phyloP scores from a whole-genome alignment of 2,113 vertebrate species.

The Ranitomeya imitator region DNA sequence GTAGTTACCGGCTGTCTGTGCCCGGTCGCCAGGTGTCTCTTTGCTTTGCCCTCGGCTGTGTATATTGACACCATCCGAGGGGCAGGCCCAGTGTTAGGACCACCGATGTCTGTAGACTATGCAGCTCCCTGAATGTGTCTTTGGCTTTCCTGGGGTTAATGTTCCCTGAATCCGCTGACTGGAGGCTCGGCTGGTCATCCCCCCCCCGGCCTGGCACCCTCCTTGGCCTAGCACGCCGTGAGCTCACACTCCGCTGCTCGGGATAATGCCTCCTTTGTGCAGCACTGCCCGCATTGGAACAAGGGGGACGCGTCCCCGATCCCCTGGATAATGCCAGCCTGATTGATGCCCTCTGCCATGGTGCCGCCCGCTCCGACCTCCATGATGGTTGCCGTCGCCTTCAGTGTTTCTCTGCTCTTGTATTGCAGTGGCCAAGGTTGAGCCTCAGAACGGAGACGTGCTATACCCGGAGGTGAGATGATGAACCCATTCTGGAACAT shows the following conservation, averaged over 20 bases:
- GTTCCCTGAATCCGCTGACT: neutral
- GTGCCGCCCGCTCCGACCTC: neutral
- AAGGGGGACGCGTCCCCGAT: neutral
- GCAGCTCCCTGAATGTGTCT: neutral
- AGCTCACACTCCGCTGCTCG: neutral
- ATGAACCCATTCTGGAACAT: slow-evolving; percentile 99
- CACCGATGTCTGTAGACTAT: neutral
- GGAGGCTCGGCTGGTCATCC: neutral
- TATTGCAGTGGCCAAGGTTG: slow-evolving; percentile 58
- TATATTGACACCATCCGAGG: neutral
- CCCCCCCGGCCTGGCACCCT: too few relatives aligned
- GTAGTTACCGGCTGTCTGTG: too few relatives aligned
- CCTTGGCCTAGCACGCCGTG: neutral
- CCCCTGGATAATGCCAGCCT: neutral
- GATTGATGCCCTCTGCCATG: neutral
- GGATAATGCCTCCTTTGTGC: slow-evolving; percentile 31
- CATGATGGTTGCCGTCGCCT: neutral
- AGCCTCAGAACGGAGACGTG: slow-evolving; percentile 62
- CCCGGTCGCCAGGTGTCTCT: too few relatives aligned
- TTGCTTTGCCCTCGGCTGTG: too few relatives aligned
- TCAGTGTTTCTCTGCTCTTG: neutral
- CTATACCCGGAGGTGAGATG: slow-evolving; percentile 72
- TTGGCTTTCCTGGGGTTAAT: neutral
- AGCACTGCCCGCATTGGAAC: neutral
- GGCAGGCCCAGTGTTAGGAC: neutral